phyloP scores from a whole-genome alignment of 2,888 invertebrate species.

The Erebia epiphron region DNA sequence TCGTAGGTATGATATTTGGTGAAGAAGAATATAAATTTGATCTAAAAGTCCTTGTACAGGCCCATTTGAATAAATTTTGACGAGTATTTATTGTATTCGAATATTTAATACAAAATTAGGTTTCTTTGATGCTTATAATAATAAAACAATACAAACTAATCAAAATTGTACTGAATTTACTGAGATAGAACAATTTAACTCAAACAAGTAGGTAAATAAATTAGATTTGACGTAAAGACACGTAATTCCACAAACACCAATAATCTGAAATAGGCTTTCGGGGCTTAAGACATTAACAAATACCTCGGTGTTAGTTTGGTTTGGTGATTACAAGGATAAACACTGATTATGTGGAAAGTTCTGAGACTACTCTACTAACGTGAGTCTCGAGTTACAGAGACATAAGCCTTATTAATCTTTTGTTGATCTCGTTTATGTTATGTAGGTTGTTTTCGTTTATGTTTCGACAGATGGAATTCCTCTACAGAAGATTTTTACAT shows the following conservation, averaged over 20 bases:
- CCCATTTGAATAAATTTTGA: no score
- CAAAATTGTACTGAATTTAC: background rate
- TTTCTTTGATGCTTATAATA: background rate
- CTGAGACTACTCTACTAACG: background rate
- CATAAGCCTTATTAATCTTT: background rate
- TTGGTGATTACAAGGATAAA: background rate
- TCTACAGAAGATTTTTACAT: no score
- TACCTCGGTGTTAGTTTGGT: background rate
- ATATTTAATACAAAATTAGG: no score
- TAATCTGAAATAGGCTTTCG: constrained; percentile 13
- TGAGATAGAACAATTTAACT: background rate
- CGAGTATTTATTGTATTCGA: no score
- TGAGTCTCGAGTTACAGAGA: background rate
- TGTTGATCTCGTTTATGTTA: no score
- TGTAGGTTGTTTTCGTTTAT: no score
- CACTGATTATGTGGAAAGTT: background rate
- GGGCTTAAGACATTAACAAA: constrained; percentile 10
- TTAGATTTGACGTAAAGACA: constrained; percentile 2
- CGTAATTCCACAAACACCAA: constrained; percentile 8
- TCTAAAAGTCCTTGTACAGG: no score
- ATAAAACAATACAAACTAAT: background rate
- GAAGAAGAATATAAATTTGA: no score
- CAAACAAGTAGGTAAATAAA: background rate
- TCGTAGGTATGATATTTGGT: no score
- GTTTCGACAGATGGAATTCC: no score